A percentile compares a stretch with the other conserved stretches of the same genome.
These are phyloP conservation scores for Pollenia angustigena DNA, from an alignment of 2,888 invertebrate species.

Conservation along the genomic window DNA sequence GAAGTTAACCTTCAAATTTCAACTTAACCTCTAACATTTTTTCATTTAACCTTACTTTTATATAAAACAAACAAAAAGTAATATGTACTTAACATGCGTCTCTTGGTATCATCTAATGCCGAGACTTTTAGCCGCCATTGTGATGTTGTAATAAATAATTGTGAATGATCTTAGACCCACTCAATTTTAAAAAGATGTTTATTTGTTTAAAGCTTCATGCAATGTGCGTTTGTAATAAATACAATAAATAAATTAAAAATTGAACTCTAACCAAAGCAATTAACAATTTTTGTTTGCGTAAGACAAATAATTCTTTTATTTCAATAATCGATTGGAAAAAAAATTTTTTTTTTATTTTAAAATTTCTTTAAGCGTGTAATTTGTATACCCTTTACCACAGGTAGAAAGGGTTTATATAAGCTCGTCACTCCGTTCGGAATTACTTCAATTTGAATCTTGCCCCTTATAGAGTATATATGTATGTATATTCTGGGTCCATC, in stretches of 20 bases:
- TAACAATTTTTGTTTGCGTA: conserved; percentile 24
- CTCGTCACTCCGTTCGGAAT: too few relatives aligned
- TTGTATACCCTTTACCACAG: not conserved
- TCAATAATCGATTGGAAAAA: not conserved
- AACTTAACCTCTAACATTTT: conserved; percentile 1
- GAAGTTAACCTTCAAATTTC: not conserved
- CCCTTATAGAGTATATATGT: too few relatives aligned
- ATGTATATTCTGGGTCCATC: too few relatives aligned
- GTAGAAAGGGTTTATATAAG: too few relatives aligned
- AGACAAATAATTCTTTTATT: not conserved
- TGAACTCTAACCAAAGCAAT: conserved; percentile 68
- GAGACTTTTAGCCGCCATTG: not conserved
- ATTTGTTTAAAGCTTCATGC: not conserved
- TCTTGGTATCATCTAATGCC: not conserved
- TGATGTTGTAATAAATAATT: conserved; percentile 20
- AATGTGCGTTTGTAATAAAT: not conserved
- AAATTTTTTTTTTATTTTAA: not conserved
- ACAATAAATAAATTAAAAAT: not conserved
- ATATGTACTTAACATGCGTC: not conserved
- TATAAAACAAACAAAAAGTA: not conserved
- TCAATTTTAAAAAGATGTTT: not conserved
- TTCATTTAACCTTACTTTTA: not conserved
- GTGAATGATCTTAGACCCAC: conserved; percentile 31
- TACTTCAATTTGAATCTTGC: too few relatives aligned
- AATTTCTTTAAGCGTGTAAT: not conserved